phyloP scores from a whole-genome alignment of 2,888 invertebrate species.

The Halictus quadricinctus region DNA sequence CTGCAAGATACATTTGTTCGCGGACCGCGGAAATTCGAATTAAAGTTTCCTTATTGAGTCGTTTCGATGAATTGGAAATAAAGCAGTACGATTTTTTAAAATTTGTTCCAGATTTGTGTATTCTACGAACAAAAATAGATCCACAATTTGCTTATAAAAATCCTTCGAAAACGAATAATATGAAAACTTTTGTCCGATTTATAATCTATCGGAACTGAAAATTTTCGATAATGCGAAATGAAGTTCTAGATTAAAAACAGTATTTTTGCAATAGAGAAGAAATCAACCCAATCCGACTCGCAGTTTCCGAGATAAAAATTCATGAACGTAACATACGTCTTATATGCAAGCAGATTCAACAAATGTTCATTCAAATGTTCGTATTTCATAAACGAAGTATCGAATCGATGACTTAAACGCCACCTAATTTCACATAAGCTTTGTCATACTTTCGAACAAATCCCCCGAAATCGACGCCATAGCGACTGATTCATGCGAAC shows the following conservation, averaged over 20 bases:
- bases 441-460: not conserved
- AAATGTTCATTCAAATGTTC: not conserved
- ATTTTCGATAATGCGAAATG: not conserved
- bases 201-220: not conserved
- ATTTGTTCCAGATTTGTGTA: not conserved
- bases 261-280: not conserved
- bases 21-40: not conserved
- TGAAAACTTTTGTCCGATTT: not conserved
- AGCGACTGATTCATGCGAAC: not conserved
- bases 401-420: not conserved
- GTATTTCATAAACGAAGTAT: not conserved
- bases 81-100: not conserved
- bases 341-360: not conserved
- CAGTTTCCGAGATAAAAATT: not conserved
- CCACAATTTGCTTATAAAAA: too few relatives aligned
- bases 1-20: not conserved
- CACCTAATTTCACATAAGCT: not conserved
- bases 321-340: not conserved
- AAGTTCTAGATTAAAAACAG: not conserved
- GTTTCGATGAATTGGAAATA: not conserved
- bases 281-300: not conserved
- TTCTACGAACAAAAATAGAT: not conserved
- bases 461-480: not conserved
- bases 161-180: too few relatives aligned
- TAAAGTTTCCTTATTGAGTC: not conserved